Evolutionary conservation across 2,113 vertebrate species (phyloP), one percentile per base, ranked within the genome.

Genomic region (Lophius piscatorius): DNA sequence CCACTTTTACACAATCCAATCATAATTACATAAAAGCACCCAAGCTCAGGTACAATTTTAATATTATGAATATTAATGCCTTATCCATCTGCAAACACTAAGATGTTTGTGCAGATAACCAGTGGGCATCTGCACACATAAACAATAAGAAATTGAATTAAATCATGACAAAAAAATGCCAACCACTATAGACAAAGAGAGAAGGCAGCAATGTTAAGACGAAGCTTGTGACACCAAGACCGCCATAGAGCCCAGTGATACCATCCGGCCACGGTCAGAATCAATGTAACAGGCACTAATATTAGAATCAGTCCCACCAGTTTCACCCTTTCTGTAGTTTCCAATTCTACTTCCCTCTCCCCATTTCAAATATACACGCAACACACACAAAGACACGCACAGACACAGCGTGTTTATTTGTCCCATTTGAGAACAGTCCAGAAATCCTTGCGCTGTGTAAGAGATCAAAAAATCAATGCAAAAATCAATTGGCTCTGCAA

Each of bases 401-500:
- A n/a, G n/a, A n/a, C n/a, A n/a, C n/a, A n/a, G 58, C 38, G 36
- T 78, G 57, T 83, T 85, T 87, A 79, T 84, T 86, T 87, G 73
- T 70, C 50, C 72, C 48, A 39, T 82, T 61, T 68, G 42, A 75
- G 57, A 78, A 85, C 57, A 70, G 74, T 55, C 34, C 47, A 63
- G 56, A 70, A 71, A 73, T 77, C 48, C 61, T 51, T 54, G 52
- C 41, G 22, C 61, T 74, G 45, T 78, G 66, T 20, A 18, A 47
- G 46, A 62, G 69, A 85, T 79, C 31, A 72, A 89, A 81, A 87
- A 81, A 63, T 57, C 40, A 60, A 84, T 23, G 50, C 46, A 80
- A 69, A 85, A 89, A 85, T 90, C 83, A 81, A 84, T 88, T 88
- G 81, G 85, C 73, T 85, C 47, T 87, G 85, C 70, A 23, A 84